Evolutionary conservation across 1,140 invertebrate species (phyloP).

Genomic region (Bemisia tabaci): DNA sequence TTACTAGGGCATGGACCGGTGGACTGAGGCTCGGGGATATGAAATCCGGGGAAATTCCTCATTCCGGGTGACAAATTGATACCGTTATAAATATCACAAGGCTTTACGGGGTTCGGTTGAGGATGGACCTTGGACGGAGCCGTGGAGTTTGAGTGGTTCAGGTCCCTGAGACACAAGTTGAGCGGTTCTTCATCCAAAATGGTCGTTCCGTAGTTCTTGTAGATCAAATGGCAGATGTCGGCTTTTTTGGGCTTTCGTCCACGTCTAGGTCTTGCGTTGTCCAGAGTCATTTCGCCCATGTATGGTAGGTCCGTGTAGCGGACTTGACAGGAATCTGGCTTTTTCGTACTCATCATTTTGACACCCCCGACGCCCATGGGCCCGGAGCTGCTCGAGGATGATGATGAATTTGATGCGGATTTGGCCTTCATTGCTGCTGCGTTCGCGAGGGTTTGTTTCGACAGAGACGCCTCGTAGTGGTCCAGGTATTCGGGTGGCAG

Average conservation of each 20-base stretch:
- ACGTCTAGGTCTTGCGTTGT: conserved; percentile 66
- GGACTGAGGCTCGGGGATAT: background rate
- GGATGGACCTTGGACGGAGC: too few species aligned
- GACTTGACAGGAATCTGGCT: conserved; percentile 29
- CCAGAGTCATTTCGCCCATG: conserved; percentile 79
- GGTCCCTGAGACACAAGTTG: conserved; percentile 57
- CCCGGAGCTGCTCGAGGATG: background rate
- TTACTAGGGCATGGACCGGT: background rate
- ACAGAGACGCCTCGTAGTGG: conserved; percentile 57
- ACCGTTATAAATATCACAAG: background rate
- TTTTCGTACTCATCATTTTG: conserved; percentile 4
- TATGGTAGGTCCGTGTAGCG: conserved; percentile 73
- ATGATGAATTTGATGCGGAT: background rate
- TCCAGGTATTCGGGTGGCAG: conserved; percentile 61
- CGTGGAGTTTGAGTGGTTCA: too few species aligned
- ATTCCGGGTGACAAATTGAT: too few species aligned
- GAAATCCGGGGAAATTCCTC: background rate
- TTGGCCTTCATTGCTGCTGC: background rate
- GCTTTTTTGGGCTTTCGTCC: conserved; percentile 75
- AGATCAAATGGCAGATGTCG: conserved; percentile 80
- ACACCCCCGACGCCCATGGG: background rate
- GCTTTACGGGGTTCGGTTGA: too few species aligned
- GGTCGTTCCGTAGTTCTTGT: conserved; percentile 79
- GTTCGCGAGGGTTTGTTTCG: conserved; percentile 22
- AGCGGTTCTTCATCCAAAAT: conserved; percentile 48